Evolutionary conservation across 2,113 vertebrate genomes (phyloP).

Genomic region (Smithornis capensis): DNA sequence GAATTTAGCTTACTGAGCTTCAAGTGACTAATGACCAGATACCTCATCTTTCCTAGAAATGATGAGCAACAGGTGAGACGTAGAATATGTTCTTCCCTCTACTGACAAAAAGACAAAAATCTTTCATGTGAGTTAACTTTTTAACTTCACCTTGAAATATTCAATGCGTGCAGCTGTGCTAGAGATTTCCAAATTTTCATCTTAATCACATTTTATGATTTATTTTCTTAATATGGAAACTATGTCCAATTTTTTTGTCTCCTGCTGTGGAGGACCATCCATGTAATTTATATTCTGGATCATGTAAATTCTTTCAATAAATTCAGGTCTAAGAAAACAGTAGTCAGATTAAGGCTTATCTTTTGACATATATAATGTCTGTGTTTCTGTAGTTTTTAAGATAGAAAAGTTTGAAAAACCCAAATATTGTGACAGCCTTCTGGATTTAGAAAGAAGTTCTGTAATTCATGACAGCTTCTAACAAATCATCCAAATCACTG

Average conservation of each 20-base stretch:
- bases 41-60: neutral
- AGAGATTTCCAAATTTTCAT: neutral
- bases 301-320: neutral
- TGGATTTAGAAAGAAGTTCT: neutral
- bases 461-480: neutral
- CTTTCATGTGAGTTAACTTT: neutral
- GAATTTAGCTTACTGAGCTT: neutral
- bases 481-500: neutral
- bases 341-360: neutral
- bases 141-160: neutral
- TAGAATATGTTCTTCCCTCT: neutral
- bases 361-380: neutral
- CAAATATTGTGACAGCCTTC: conserved; percentile 34
- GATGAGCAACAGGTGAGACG: neutral
- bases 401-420: neutral
- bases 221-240: neutral
- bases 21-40: neutral
- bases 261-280: neutral
- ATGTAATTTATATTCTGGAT: neutral
- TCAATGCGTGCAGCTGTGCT: neutral
- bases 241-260: neutral
- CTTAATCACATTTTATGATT: neutral
- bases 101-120: neutral
- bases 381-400: neutral
- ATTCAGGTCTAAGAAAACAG: neutral